These are phyloP conservation scores for Zhuqinia jingwanae DNA, from an alignment of 2,888 invertebrate species.

Conservation along the genomic window DNA sequence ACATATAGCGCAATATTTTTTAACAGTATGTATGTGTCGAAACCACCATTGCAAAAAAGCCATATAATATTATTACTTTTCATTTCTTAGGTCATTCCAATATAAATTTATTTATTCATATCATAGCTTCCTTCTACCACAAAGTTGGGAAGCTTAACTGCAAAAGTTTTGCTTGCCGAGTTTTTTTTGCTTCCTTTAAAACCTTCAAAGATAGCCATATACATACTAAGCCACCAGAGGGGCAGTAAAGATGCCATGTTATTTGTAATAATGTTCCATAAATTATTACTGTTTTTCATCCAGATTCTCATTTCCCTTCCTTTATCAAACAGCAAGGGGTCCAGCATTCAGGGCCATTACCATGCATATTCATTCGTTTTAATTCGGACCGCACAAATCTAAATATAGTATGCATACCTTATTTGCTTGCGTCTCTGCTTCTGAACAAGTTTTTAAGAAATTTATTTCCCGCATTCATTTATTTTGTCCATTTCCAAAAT, in stretches of 20 bases:
- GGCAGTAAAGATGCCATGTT: background rate
- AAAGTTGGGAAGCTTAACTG: constrained; percentile 32
- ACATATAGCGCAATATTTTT: no score
- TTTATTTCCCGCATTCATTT: background rate
- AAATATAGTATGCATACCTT: no score
- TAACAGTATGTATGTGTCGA: no score
- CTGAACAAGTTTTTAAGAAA: constrained; percentile 14
- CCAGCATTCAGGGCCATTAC: background rate
- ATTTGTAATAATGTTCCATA: constrained; percentile 6
- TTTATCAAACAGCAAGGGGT: constrained; percentile 20
- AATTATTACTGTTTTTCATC: constrained; percentile 31
- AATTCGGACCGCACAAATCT: background rate
- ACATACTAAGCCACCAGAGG: background rate
- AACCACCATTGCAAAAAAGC: no score
- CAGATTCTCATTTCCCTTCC: constrained; percentile 20
- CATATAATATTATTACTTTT: no score
- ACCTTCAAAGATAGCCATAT: background rate
- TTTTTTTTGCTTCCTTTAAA: background rate
- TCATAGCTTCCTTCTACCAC: no score
- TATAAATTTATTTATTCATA: constrained; percentile 38
- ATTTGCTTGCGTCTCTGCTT: background rate
- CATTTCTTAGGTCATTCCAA: background rate
- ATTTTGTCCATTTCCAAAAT: background rate
- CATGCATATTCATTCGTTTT: background rate
- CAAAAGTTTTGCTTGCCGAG: constrained; percentile 16